Conservation (phyloP, 1,140 invertebrate genomes). For the Druon quercuslanigerum region DNA sequence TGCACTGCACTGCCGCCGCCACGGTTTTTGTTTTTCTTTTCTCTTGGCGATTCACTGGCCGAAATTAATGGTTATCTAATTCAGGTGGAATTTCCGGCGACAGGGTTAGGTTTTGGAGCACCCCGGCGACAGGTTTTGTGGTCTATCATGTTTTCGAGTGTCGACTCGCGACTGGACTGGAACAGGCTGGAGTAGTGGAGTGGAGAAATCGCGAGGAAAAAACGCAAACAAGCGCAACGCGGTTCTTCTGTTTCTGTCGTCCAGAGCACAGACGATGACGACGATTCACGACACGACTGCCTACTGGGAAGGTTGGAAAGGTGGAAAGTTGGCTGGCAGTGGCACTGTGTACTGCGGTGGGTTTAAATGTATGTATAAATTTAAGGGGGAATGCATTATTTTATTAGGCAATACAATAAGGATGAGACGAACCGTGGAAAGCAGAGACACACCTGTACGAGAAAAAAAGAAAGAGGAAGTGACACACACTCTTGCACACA, state of each 20-base stretch:
- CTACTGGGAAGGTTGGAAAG: neutral
- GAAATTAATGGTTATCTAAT: neutral
- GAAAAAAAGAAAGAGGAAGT: neutral
- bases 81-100: neutral
- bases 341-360: neutral
- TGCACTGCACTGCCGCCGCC: slow-evolving; percentile 20
- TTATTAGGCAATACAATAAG: slow-evolving; percentile 7
- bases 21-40: slow-evolving; percentile 10
- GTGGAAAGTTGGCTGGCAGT: slow-evolving; percentile 5
- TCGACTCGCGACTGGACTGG: neutral
- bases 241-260: too few relatives aligned
- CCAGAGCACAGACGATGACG: too few relatives aligned
- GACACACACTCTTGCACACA: neutral
- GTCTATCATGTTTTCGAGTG: neutral
- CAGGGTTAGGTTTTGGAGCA: slow-evolving; percentile 7
- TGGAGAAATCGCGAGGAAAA: neutral
- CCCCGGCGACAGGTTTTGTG: neutral
- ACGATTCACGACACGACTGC: neutral
- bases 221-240: too few relatives aligned
- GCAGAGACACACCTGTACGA: slow-evolving; percentile 1
- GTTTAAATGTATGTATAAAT: neutral
- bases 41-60: neutral
- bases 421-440: neutral
- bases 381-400: neutral
- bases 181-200: neutral